Evolutionary conservation across 2,888 invertebrate genomes (phyloP), one percentile per base, ranked within the genome.

Genomic region (Dynastes maya): DNA sequence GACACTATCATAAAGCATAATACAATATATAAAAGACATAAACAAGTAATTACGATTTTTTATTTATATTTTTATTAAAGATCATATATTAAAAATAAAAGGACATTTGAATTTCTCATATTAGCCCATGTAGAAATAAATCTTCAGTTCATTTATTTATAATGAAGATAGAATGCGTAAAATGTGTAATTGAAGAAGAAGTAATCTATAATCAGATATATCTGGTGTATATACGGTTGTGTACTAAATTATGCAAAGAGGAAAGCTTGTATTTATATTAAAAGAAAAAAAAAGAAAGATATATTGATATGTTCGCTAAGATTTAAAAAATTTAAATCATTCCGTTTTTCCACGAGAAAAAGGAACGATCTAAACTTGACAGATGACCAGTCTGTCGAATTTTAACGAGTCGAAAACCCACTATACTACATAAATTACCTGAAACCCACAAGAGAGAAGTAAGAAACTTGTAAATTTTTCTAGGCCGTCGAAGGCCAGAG

Each of bases 381-480:
- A 85, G 85, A 80, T 85, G 86, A 86, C 86, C 86, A 86, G 84
- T 80, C 85, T 84, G 83, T 81, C 85, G 80, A 76, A 81, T 80
- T 82, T 83, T 83, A 82, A 83, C 75, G 82, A 84, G 84, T 83
- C 83, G 79, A 77, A 80, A 83, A 82, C 82, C 83, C 85, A 83
- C 83, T 83, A 83, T 81, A 82, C 79, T 79, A 72, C 53, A 72
- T 51, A 51, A 78, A 64, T 72, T 78, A 71, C 76, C 65, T 71
- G 71, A 77, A 55, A 79, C 79, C 79, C 79, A 79, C 76, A 77
- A 77, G 71, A 75, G 76, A 72, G 74, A 71, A 70, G 58, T 65
- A 78, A 77, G 58, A 75, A 70, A 77, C 79, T 79, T 79, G 79
- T 53, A 55, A 77, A 79, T 79, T 79, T 79, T 67, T 70, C 32